Evolutionary conservation across 2,113 vertebrate species (phyloP), one percentile per base, ranked within the genome.

Genomic region (Electrona antarctica): DNA sequence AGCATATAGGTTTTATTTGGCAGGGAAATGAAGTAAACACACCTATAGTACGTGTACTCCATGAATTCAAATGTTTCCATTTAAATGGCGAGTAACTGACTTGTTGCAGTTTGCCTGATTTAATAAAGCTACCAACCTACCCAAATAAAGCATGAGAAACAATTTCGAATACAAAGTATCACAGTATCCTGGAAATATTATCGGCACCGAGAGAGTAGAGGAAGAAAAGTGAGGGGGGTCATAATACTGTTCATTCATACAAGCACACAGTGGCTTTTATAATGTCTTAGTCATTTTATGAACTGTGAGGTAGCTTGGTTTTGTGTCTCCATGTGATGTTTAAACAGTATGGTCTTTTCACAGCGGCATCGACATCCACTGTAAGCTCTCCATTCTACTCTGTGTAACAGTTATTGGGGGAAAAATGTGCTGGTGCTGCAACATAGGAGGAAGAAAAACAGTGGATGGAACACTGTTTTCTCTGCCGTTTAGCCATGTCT

Each of bases 331-430:
- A 73, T 80, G 80, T 51, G 69, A 88, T 84, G 74, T 66, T 78
- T 77, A 80, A 64, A 89, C 80, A 81, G 62, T 87, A 75, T 69
- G 85, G 84, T 74, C 88, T 90, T 87, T 91, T 90, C 84, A 89
- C 68, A 46, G 82, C 52, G 64, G 78, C 77, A 87, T 87, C 86
- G 87, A 78, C 74, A 66, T 78, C 75, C 75, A 74, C 33, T 89
- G 87, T 91, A 85, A 91, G 89, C 87, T 88, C 83, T 87, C 90
- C 89, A 88, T 87, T 90, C 89, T 83, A 84, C 69, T 66, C 75
- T 81, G 82, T 91, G 88, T 87, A 90, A 88, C 81, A 88, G 84
- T 90, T 89, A 84, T 89, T 88, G 80, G 83, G 88, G 33, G 33
- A 41, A 86, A 89, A 90, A 89, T 89, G 77, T 90, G 82, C 87